Conservation (phyloP, 2,888 invertebrate species). For the Pristionchus arcanus region DNA sequence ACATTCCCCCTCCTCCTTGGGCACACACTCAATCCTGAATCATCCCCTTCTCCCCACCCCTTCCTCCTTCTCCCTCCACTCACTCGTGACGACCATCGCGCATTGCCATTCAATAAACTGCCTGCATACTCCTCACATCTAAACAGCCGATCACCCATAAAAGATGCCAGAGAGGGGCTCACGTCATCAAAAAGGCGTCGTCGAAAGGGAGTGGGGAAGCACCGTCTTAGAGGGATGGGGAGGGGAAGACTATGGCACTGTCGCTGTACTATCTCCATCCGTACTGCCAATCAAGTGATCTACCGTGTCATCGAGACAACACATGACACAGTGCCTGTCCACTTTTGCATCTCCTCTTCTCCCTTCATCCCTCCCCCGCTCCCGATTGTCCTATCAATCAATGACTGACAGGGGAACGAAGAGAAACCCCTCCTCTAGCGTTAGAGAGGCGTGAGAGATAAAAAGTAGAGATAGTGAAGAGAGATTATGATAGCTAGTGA, state of each 20-base stretch:
- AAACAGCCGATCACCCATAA: constrained; percentile 5
- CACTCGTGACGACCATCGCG: not conserved
- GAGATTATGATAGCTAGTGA: not conserved
- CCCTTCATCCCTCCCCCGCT: not conserved
- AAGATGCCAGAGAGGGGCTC: not conserved
- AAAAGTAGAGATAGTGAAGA: not conserved
- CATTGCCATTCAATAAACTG: not conserved
- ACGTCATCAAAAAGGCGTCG: not conserved
- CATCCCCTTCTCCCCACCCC: not conserved
- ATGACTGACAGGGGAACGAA: not conserved
- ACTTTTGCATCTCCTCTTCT: not conserved
- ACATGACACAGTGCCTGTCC: not conserved
- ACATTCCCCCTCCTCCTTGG: not conserved
- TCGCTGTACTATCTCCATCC: not conserved
- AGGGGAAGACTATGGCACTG: not conserved
- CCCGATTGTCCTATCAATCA: constrained; percentile 27
- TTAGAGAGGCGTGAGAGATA: not conserved
- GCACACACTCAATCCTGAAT: constrained; percentile 3
- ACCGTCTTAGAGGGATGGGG: not conserved
- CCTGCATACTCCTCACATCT: not conserved
- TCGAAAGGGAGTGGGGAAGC: not conserved
- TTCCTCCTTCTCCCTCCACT: not conserved
- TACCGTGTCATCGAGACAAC: not conserved
- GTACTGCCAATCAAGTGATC: not conserved
- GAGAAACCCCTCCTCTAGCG: not conserved